phyloP scores from a whole-genome alignment of 1,140 invertebrate genomes.

The Drosophila parabipectinata region DNA sequence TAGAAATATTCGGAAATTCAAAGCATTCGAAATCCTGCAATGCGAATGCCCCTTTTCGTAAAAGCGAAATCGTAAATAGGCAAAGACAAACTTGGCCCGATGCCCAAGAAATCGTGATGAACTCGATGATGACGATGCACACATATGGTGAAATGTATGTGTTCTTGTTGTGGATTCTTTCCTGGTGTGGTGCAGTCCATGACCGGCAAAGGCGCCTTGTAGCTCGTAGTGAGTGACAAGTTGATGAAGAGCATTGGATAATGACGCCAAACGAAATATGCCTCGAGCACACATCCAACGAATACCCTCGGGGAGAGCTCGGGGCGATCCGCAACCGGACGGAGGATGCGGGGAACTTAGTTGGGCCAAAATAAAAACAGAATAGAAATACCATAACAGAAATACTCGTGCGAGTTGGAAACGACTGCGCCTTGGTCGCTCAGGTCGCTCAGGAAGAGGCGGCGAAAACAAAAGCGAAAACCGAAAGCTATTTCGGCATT shows the following conservation, averaged over 20 bases:
- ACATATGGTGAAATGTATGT: slow-evolving; percentile 11
- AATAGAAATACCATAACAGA: slow-evolving; percentile 39
- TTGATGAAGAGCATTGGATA: slow-evolving; percentile 79
- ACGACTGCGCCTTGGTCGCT: slow-evolving; percentile 49
- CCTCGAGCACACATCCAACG: background rate
- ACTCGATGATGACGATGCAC: slow-evolving; percentile 38
- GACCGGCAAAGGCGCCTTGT: slow-evolving; percentile 56
- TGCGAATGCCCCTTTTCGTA: slow-evolving; percentile 24
- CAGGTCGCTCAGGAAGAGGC: slow-evolving; percentile 46
- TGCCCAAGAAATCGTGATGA: slow-evolving; percentile 56
- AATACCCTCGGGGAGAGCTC: too few species aligned
- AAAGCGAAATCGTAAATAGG: slow-evolving; percentile 25
- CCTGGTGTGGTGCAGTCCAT: slow-evolving; percentile 54
- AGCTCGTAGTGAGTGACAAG: slow-evolving; percentile 37
- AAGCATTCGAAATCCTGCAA: slow-evolving; percentile 36
- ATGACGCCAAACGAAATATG: slow-evolving; percentile 62
- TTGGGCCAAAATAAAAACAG: slow-evolving; percentile 56
- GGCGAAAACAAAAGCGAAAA: slow-evolving; percentile 63
- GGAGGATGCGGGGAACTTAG: slow-evolving; percentile 24
- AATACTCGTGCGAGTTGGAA: slow-evolving; percentile 41
- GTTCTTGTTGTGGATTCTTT: slow-evolving; percentile 24
- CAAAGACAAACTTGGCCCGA: slow-evolving; percentile 48
- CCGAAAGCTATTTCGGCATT: slow-evolving; percentile 65
- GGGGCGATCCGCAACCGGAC: background rate
- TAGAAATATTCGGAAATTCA: slow-evolving; percentile 27